Percentiles rank a stretch among this genome's conserved stretches.
Evolutionary conservation across 2,888 invertebrate species (phyloP).

Genomic region (Drosophila emarginata): DNA sequence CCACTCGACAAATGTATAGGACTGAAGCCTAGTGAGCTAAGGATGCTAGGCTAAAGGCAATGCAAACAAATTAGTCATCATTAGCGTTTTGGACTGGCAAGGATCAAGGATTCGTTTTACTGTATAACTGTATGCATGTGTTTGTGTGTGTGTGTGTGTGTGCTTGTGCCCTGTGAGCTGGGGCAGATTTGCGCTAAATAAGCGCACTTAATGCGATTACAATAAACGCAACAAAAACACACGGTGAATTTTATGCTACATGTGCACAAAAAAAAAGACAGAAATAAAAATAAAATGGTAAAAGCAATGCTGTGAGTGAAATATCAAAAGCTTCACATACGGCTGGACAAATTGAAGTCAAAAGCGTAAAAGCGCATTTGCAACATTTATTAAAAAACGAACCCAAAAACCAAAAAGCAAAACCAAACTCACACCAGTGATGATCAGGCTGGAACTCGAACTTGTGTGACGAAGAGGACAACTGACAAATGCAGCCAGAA

Average conservation of each 20-base stretch:
- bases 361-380: conserved; percentile 81
- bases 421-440: conserved; percentile 18
- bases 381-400: conserved; percentile 65
- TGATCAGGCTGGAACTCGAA: neutral
- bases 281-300: too few relatives aligned
- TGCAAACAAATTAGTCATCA: conserved; percentile 81
- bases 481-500: conserved; percentile 69
- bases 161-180: conserved; percentile 28
- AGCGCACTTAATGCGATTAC: conserved; percentile 81
- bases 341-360: conserved; percentile 69
- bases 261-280: conserved; percentile 19
- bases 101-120: conserved; percentile 28
- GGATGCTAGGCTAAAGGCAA: conserved; percentile 47
- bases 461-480: conserved; percentile 41
- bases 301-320: conserved; percentile 50
- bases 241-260: conserved; percentile 13
- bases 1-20: conserved; percentile 44
- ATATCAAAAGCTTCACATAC: conserved; percentile 66
- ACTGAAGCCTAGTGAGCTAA: conserved; percentile 12
- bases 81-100: conserved; percentile 74
- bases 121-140: neutral
- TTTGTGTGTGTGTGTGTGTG: neutral
- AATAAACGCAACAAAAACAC: conserved; percentile 47
- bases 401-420: conserved; percentile 1
- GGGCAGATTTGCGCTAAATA: conserved; percentile 80